Conservation (phyloP, 2,113 vertebrate species). For the Petrocephalus zakoni region DNA sequence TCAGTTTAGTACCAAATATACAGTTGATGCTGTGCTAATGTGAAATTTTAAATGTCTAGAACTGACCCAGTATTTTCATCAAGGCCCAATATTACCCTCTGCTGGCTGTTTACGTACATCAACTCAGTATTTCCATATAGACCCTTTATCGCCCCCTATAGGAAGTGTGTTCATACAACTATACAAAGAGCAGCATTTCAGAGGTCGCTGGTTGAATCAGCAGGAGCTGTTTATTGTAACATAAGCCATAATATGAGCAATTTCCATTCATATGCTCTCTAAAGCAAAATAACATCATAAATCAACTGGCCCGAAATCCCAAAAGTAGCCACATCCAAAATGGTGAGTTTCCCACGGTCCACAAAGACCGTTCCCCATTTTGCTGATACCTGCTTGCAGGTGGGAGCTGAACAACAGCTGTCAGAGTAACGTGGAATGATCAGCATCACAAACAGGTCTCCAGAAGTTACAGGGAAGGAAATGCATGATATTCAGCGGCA, state of each 20-base stretch:
- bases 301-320: slow-evolving; percentile 15
- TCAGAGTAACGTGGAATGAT: not conserved
- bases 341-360: not conserved
- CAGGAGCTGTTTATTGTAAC: slow-evolving; percentile 32
- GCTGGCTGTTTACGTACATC: not conserved
- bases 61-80: not conserved
- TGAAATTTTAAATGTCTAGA: not conserved
- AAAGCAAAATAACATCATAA: slow-evolving; percentile 17
- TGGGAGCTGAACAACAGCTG: not conserved
- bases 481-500: not conserved
- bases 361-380: not conserved
- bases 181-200: not conserved
- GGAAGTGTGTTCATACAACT: not conserved
- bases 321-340: not conserved
- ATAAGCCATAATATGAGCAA: slow-evolving; percentile 30
- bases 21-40: not conserved
- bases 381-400: not conserved
- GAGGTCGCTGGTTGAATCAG: not conserved
- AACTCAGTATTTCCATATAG: not conserved
- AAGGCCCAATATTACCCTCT: not conserved
- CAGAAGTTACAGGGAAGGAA: not conserved
- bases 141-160: not conserved
- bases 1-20: not conserved
- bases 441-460: not conserved
- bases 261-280: slow-evolving; percentile 9